Conservation (phyloP, 1,140 invertebrate species). For the Caenorhabditis inopinata region DNA sequence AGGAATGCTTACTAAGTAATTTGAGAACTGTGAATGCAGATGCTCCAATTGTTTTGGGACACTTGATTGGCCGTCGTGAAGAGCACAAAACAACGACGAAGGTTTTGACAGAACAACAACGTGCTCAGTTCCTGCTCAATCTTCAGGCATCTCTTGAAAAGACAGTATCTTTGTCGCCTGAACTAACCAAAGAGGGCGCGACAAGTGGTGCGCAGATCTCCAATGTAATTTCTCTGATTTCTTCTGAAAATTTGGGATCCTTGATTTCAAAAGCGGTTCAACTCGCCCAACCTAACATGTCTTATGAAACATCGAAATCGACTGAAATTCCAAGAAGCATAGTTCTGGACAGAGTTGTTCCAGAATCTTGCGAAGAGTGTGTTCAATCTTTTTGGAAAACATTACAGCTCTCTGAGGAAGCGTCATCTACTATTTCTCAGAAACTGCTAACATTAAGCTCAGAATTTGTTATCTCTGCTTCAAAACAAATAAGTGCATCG, state of each 20-base stretch:
- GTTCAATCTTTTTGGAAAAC: constrained; percentile 14
- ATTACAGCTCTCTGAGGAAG: not conserved
- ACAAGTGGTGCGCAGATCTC: not conserved
- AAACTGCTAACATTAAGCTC: not conserved
- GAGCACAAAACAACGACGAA: not conserved
- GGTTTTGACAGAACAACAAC: not conserved
- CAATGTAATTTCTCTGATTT: constrained; percentile 3
- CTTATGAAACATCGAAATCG: not conserved
- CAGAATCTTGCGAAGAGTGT: not conserved
- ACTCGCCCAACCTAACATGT: constrained; percentile 2
- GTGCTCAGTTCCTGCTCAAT: not conserved
- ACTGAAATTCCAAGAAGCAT: not conserved
- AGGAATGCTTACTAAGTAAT: not conserved
- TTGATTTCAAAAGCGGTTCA: not conserved
- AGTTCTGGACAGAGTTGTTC: not conserved
- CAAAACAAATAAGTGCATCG: not conserved
- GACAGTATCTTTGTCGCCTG: not conserved
- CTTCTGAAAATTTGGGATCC: not conserved
- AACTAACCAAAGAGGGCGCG: not conserved
- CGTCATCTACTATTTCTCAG: not conserved
- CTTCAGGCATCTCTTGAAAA: not conserved
- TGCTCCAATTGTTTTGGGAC: not conserved
- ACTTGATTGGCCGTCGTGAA: not conserved
- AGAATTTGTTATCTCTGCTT: constrained; percentile 3
- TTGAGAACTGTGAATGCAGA: constrained; percentile 2